Conservation (phyloP, 2,113 vertebrate genomes). For the Anarrhichthys ocellatus region DNA sequence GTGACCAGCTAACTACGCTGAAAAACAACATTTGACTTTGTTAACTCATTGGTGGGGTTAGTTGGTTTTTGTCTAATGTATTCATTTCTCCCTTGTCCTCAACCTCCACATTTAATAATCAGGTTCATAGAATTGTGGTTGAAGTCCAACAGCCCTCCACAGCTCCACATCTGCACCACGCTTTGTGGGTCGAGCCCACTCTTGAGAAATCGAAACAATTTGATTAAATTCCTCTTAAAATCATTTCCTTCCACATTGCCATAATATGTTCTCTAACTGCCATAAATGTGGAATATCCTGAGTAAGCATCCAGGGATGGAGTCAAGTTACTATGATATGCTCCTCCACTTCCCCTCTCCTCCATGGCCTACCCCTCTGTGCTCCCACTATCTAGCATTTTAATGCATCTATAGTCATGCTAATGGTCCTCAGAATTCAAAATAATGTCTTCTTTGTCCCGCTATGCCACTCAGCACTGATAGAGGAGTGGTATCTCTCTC, state of each 20-base stretch:
- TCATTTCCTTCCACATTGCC: background rate
- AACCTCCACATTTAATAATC: background rate
- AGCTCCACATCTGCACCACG: background rate
- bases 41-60: background rate
- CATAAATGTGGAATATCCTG: background rate
- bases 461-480: constrained; percentile 77
- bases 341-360: constrained; percentile 27
- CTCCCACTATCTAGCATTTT: constrained; percentile 68
- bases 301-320: constrained; percentile 24
- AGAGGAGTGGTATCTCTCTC: constrained; percentile 70
- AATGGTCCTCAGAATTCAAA: constrained; percentile 72
- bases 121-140: background rate
- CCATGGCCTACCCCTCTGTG: constrained; percentile 14
- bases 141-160: background rate
- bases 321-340: constrained; percentile 24
- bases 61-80: background rate
- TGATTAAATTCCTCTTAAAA: constrained; percentile 3
- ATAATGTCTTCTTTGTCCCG: constrained; percentile 76
- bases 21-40: background rate
- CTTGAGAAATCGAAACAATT: background rate
- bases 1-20: background rate
- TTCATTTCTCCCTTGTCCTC: background rate
- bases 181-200: background rate
- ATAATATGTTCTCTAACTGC: background rate
- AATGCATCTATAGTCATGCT: constrained; percentile 82